Evolutionary conservation across 2,797 vertebrate species (phyloP).

Genomic region (Dryobates pubescens): DNA sequence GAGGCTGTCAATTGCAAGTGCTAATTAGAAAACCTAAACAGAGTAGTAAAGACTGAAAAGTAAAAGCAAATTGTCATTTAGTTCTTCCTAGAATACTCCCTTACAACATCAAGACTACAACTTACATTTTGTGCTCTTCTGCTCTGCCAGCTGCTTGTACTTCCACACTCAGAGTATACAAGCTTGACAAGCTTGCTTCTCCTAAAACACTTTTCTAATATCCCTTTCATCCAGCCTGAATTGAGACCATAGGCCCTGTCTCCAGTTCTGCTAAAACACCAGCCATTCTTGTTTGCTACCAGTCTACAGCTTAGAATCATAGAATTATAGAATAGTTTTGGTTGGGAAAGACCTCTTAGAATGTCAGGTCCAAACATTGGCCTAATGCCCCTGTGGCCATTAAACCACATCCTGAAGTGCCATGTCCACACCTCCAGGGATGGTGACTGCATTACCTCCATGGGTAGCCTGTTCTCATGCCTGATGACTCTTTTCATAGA

Average conservation of each 20-base stretch:
- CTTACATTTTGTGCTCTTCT: background rate
- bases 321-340: too few relatives aligned
- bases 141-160: background rate
- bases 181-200: background rate
- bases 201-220: background rate
- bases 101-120: background rate
- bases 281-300: background rate
- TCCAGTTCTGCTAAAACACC: background rate
- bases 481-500: too few relatives aligned
- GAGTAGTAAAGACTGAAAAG: background rate
- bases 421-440: too few relatives aligned
- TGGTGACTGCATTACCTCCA: too few relatives aligned
- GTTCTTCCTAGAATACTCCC: background rate
- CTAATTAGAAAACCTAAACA: background rate
- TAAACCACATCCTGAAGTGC: too few relatives aligned
- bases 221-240: background rate
- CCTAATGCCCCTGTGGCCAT: too few relatives aligned
- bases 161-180: accelerated
- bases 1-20: background rate
- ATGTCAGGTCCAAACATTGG: too few relatives aligned
- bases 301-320: background rate
- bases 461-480: too few relatives aligned
- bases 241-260: background rate
- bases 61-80: background rate
- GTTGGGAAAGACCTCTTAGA: too few relatives aligned